A percentile compares a stretch with the other conserved stretches of the same genome.
Conservation (phyloP, 2,888 invertebrate species). For the Neoaliturus tenellus region DNA sequence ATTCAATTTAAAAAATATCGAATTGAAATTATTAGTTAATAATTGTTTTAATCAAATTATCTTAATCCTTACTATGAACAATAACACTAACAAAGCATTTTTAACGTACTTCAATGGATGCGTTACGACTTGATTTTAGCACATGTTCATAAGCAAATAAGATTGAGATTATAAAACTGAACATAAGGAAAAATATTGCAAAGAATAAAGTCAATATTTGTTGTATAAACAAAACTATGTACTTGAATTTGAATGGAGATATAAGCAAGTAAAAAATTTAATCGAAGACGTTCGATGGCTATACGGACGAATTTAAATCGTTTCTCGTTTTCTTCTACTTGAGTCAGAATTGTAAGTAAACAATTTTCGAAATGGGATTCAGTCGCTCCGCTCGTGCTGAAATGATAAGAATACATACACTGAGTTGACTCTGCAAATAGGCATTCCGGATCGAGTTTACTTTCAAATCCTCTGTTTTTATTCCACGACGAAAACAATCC, state of each 20-base stretch:
- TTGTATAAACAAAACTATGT: neutral
- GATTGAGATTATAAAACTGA: too few relatives aligned
- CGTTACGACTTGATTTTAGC: too few relatives aligned
- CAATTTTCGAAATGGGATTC: conserved; percentile 27
- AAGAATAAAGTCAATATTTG: too few relatives aligned
- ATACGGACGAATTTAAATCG: conserved; percentile 18
- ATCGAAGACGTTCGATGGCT: neutral
- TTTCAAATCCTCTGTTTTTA: neutral
- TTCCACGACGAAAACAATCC: neutral
- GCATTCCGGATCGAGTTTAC: neutral
- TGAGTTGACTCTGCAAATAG: conserved; percentile 17
- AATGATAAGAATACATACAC: conserved; percentile 27
- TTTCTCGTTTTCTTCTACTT: neutral
- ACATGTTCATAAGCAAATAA: too few relatives aligned
- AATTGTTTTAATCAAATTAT: too few relatives aligned
- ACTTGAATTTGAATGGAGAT: neutral
- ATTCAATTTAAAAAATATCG: too few relatives aligned
- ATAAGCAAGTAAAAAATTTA: neutral
- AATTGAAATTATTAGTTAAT: too few relatives aligned
- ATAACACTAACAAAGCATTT: too few relatives aligned
- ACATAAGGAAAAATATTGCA: too few relatives aligned
- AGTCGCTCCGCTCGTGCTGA: neutral
- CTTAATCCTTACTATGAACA: too few relatives aligned
- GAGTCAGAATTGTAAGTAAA: conserved; percentile 17
- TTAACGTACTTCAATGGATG: too few relatives aligned